phyloP scores from a whole-genome alignment of 2,797 vertebrate genomes.

The Lutjanus argentimaculatus region DNA sequence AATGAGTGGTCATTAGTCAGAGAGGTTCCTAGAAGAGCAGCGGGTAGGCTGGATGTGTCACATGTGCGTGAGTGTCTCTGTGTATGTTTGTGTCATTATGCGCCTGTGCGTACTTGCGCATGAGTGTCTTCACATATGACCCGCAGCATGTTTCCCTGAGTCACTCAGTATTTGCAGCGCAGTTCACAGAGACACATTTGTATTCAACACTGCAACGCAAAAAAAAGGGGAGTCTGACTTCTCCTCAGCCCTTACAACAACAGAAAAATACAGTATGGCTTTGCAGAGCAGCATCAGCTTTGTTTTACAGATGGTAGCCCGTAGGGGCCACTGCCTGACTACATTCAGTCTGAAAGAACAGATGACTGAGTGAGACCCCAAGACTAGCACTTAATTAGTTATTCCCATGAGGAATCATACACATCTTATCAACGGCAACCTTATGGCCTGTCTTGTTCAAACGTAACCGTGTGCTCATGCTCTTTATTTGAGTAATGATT shows the following conservation, averaged over 20 bases:
- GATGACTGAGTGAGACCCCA: slow-evolving; percentile 50
- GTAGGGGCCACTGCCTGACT: slow-evolving; percentile 84
- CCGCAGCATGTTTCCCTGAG: slow-evolving; percentile 63
- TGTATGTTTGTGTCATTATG: neutral
- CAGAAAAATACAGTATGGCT: slow-evolving; percentile 46
- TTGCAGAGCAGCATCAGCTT: slow-evolving; percentile 59
- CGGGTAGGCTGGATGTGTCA: slow-evolving; percentile 28
- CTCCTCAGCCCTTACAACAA: slow-evolving; percentile 48
- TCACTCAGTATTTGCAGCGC: slow-evolving; percentile 63
- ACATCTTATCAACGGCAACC: slow-evolving; percentile 56
- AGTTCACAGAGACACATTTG: slow-evolving; percentile 56
- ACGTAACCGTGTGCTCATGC: slow-evolving; percentile 25
- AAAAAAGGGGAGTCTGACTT: slow-evolving; percentile 45
- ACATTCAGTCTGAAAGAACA: slow-evolving; percentile 60
- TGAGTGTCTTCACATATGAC: slow-evolving; percentile 57
- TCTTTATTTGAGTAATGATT: slow-evolving; percentile 54
- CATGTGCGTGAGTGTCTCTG: neutral
- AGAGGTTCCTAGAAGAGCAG: slow-evolving; percentile 19
- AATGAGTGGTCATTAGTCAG: slow-evolving; percentile 36
- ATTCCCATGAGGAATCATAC: slow-evolving; percentile 58
- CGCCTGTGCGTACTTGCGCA: neutral
- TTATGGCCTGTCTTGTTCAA: slow-evolving; percentile 35
- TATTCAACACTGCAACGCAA: slow-evolving; percentile 56
- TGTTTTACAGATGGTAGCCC: slow-evolving; percentile 77
- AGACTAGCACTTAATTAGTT: slow-evolving; percentile 64